These are phyloP conservation scores for Habrosyne pyritoides DNA, from an alignment of 2,888 invertebrate species.

Conservation along the genomic window DNA sequence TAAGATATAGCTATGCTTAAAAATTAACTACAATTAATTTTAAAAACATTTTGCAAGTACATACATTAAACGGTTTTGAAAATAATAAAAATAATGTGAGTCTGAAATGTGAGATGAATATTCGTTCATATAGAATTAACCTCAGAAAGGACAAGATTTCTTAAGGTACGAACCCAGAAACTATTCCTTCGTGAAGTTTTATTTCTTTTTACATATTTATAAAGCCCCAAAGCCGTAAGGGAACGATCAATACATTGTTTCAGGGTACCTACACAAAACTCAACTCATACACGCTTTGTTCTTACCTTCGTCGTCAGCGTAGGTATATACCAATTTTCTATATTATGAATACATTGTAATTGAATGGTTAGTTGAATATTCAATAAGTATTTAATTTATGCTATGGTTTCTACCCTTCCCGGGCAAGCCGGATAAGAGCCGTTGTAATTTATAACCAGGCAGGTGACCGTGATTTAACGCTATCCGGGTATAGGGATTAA, in stretches of 20 bases:
- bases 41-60: no score
- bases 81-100: no score
- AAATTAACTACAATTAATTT: no score
- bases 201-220: neutral
- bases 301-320: no score
- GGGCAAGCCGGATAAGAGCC: conserved; percentile 16
- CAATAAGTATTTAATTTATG: conserved; percentile 27
- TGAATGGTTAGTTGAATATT: conserved; percentile 22
- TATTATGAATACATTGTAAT: conserved; percentile 1
- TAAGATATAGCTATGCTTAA: no score
- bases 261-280: neutral
- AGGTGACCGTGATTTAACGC: conserved; percentile 26
- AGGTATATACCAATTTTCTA: neutral
- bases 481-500: conserved; percentile 13
- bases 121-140: no score
- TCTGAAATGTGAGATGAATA: no score
- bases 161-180: no score
- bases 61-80: no score
- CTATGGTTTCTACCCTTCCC: conserved; percentile 12
- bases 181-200: no score
- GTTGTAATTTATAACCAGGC: conserved; percentile 24
- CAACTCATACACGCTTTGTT: neutral
- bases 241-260: neutral
- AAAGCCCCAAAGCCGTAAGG: neutral
- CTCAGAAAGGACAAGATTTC: no score